Evolutionary conservation across 2,113 vertebrate species (phyloP).

Genomic region (Microcebus lehilahytsara): DNA sequence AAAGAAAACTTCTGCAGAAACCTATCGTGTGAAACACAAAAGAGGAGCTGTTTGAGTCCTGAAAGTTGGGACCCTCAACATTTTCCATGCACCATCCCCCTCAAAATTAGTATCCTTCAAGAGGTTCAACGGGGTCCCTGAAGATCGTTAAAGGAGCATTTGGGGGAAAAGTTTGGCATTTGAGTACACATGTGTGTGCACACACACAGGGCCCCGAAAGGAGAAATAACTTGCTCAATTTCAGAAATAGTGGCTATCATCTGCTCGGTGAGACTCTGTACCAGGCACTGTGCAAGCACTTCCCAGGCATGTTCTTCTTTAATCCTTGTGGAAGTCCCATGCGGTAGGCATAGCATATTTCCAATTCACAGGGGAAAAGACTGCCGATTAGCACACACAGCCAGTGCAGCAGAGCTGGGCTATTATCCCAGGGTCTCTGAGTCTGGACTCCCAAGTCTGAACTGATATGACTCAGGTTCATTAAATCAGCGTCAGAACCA

Average conservation of each 20-base stretch:
- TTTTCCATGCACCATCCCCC: accelerated
- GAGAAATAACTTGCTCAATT: background rate
- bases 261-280: too few species aligned
- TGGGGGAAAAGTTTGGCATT: background rate
- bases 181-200: accelerated
- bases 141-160: background rate
- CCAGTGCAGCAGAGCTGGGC: background rate
- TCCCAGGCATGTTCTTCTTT: accelerated
- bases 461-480: background rate
- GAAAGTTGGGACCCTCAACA: background rate
- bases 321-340: too few species aligned
- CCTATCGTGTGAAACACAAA: background rate
- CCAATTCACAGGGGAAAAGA: background rate
- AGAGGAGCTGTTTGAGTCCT: background rate
- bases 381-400: background rate
- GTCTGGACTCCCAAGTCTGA: background rate
- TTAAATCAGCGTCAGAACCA: background rate
- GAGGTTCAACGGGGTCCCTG: background rate
- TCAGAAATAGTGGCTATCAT: background rate
- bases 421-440: background rate
- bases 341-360: background rate
- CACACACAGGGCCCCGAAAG: background rate
- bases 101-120: background rate
- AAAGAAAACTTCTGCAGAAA: background rate
- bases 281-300: too few species aligned